These are phyloP conservation scores for Dissostichus mawsoni DNA, from an alignment of 2,113 vertebrate genomes.

Conservation along the genomic window DNA sequence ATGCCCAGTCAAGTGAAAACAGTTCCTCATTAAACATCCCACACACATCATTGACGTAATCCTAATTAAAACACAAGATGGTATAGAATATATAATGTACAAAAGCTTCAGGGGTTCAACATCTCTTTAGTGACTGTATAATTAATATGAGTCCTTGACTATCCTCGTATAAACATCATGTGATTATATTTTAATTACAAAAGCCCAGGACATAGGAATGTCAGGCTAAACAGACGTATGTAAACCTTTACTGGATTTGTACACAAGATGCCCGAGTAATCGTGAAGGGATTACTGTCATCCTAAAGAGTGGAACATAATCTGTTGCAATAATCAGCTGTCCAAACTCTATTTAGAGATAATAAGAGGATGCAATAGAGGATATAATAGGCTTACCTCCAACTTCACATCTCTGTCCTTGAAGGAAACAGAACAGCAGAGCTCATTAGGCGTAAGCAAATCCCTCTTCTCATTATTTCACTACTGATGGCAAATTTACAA, in stretches of 20 bases:
- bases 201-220: conserved; percentile 9
- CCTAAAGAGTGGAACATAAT: conserved; percentile 45
- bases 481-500: conserved; percentile 25
- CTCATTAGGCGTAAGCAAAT: conserved; percentile 41
- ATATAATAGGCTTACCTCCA: conserved; percentile 52
- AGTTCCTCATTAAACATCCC: conserved; percentile 9
- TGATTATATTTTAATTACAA: conserved; percentile 27
- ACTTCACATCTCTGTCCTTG: conserved; percentile 56
- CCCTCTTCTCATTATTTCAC: conserved; percentile 32
- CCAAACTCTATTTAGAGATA: conserved; percentile 59
- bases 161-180: not conserved
- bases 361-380: conserved; percentile 40
- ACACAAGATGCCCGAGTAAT: conserved; percentile 8
- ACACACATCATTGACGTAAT: conserved; percentile 23
- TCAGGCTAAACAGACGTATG: conserved; percentile 3
- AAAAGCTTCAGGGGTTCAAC: conserved; percentile 18
- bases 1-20: conserved; percentile 1
- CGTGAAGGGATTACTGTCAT: conserved; percentile 46
- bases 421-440: conserved; percentile 10
- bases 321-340: conserved; percentile 56
- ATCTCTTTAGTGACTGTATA: conserved; percentile 13
- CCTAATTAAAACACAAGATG: conserved; percentile 33
- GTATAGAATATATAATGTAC: conserved; percentile 14
- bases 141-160: conserved; percentile 35
- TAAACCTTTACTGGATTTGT: not conserved